Base-by-base conservation (phyloP, 2,888 invertebrate species). In the Xanthia icteritia region DNA sequence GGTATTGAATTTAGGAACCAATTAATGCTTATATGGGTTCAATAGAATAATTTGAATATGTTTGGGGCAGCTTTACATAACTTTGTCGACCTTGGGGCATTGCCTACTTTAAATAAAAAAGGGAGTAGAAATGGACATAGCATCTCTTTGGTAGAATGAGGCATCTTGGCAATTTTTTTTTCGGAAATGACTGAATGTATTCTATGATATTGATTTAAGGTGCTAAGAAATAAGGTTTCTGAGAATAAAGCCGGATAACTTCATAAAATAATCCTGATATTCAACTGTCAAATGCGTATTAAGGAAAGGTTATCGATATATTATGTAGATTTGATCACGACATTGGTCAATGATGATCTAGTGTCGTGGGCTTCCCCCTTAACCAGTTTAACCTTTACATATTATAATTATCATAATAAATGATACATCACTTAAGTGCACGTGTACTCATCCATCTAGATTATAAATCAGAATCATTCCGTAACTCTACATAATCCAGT, bases 11-110 rank as follows among this genome's bases (percentile, higher is more conserved):
- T 86, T 76, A 77, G 67, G 56, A 72, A 72, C 56, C 23, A 78
- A 82, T 74, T 75, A 72, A 84, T 71, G 36, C 36, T 69, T 23
- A 48, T 72, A 51, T 27, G 48, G 60, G 65, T 66, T 79, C 5
- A 60, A 69, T 48, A 20, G 42, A 60, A 60, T 69, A 15, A 20
- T 72, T 51, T 65, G 36, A 65, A 64, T 69, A 11, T 48, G 15
- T 68, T 60, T 51, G 15, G 31, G 27, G 58, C 5, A 17, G 23
- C 11, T 20, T 27, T 36, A 45, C n/a, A 51, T 31, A 36, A 17
- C 2, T 67, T 36, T 42, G 23, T 27, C 13, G 5, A 58, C 11
- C 9, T 9, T 60, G 48, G 1, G 15, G 20, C 5, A 42, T 54
- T 42, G 23, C 15, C 0, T 23, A 20, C 0, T 78, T 58, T 31